Evolutionary conservation across 2,888 invertebrate genomes (phyloP).

Genomic region (Phortica okadai): DNA sequence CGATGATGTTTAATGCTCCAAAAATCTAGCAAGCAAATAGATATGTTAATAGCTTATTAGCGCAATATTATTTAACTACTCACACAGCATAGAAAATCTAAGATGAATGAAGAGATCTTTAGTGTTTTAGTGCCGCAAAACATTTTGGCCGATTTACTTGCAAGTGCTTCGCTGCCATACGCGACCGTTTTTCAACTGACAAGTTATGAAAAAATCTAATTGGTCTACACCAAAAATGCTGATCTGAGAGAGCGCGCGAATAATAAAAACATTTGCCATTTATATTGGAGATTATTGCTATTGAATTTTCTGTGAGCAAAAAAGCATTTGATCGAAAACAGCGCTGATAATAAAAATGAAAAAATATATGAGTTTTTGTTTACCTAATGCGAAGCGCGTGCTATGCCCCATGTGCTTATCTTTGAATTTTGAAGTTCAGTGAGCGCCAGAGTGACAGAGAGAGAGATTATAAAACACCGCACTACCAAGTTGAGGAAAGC

Average conservation of each 20-base stretch:
- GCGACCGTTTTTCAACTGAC: not conserved
- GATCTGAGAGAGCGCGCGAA: not conserved
- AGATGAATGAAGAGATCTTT: conserved; percentile 64
- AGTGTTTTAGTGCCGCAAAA: conserved; percentile 63
- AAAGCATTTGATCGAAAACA: not conserved
- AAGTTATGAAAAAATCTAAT: not conserved
- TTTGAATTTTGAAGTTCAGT: not conserved
- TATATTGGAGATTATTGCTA: not conserved
- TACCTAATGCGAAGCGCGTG: not conserved
- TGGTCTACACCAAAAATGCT: not conserved
- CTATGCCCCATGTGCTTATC: not conserved
- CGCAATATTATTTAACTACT: conserved; percentile 47
- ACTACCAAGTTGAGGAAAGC: too few relatives aligned
- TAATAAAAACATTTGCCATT: not conserved
- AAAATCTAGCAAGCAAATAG: conserved; percentile 52
- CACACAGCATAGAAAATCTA: conserved; percentile 70
- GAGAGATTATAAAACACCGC: too few relatives aligned
- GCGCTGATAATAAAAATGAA: not conserved
- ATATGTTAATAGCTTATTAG: conserved; percentile 2
- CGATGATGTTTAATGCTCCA: conserved; percentile 59
- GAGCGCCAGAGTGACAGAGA: not conserved
- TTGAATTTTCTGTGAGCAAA: not conserved
- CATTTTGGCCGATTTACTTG: conserved; percentile 50
- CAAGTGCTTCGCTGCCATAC: not conserved
- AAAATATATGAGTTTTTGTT: not conserved